Evolutionary conservation across 2,888 invertebrate species (phyloP), one percentile per base, ranked within the genome.

Genomic region (Anoplius nigerrimus): DNA sequence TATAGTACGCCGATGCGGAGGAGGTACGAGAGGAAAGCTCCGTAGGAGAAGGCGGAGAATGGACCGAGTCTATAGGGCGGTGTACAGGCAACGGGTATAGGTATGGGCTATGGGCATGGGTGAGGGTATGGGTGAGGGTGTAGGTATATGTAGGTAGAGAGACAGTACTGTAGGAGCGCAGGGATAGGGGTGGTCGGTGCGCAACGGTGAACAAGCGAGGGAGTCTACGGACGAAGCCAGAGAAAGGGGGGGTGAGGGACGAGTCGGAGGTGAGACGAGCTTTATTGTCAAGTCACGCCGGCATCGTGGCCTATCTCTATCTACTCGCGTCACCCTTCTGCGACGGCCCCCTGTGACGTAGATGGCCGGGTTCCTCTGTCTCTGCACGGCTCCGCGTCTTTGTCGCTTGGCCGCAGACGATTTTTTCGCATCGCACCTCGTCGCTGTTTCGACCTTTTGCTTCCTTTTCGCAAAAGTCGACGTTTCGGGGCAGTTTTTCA

Each of bases 211-310:
- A 69, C 56, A 70, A 55, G 43, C 20, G 24, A 2, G 2, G 22
- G 51, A 57, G 34, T 42, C 51, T 24, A 42, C 13, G 24, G 55
- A 20, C 8, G 20, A 45, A 51, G 59, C 27, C 43, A 53, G 66
- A 48, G 52, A 27, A 48, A 24, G 18, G 27, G 34, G 16, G 34
- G n/a, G 22, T 8, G 52, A 52, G 52, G 52, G 57, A 78, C 66
- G 72, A 67, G 74, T 59, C 59, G 57, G 81, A 83, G 82, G 81
- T 85, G 84, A 84, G 83, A 82, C 79, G 84, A 86, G 83, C 83
- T 87, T 86, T 86, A 88, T 87, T 87, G 87, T 88, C 86, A 82
- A 87, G 88, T 87, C 88, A 84, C 87, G 87, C 74, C 82, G 80
- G 73, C 82, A 81, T 80, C 88, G 88, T 88, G 88, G 82, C 84